These are phyloP conservation scores for Pimephales promelas DNA, from an alignment of 2,113 vertebrate species.

Conservation along the genomic window DNA sequence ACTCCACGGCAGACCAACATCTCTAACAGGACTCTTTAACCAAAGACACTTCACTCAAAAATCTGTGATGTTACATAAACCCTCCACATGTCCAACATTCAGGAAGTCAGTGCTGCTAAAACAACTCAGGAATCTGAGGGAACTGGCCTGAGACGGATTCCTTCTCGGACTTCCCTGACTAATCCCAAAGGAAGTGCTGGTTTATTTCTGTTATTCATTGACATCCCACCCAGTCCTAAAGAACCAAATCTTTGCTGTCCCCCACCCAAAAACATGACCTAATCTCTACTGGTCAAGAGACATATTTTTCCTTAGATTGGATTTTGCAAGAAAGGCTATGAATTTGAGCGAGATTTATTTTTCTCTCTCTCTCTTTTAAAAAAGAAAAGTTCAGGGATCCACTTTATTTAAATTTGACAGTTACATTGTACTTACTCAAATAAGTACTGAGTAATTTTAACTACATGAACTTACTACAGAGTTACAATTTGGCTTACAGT, in stretches of 20 bases:
- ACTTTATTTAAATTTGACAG: too few relatives aligned
- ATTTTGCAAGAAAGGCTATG: not conserved
- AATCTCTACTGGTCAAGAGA: not conserved
- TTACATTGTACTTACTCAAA: too few relatives aligned
- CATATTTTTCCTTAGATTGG: not conserved
- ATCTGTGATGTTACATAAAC: too few relatives aligned
- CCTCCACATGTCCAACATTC: constrained; percentile 18
- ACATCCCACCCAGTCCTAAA: constrained; percentile 29
- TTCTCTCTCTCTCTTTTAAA: not conserved
- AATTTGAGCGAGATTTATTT: not conserved
- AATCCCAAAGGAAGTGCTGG: constrained; percentile 53
- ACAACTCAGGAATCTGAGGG: constrained; percentile 25
- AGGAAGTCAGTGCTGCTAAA: constrained; percentile 35
- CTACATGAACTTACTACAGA: too few relatives aligned
- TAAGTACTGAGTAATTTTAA: too few relatives aligned
- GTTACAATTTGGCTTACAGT: too few relatives aligned
- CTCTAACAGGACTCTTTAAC: not conserved
- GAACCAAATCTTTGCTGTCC: constrained; percentile 34
- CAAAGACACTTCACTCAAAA: too few relatives aligned
- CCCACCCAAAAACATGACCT: constrained; percentile 10
- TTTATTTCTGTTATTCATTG: constrained; percentile 50
- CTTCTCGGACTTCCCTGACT: constrained; percentile 39
- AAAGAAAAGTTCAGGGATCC: too few relatives aligned
- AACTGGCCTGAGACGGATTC: constrained; percentile 18
- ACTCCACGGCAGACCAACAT: not conserved